Evolutionary conservation across 2,888 invertebrate species (phyloP).

Genomic region (Lepidonotus clava): DNA sequence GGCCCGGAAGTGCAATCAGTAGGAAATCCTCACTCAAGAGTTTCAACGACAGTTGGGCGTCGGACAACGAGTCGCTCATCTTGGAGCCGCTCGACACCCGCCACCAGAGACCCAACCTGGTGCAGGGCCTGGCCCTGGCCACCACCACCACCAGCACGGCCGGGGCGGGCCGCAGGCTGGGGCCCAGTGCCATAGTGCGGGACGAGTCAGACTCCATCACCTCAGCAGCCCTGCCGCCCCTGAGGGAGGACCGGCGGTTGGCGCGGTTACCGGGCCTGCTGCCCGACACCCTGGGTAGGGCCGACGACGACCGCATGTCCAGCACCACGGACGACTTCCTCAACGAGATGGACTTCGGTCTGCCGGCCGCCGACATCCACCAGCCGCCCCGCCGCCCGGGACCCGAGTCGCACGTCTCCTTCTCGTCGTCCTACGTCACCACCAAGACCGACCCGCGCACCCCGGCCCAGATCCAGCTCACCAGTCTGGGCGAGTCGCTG

Average conservation of each 20-base stretch:
- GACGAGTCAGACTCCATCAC: background rate
- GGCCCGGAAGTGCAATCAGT: background rate
- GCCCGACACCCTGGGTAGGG: background rate
- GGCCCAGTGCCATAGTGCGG: background rate
- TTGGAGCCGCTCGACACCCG: constrained; percentile 61
- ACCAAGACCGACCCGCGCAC: constrained; percentile 20
- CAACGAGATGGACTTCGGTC: constrained; percentile 74
- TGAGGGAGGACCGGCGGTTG: background rate
- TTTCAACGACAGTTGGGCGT: constrained; percentile 68
- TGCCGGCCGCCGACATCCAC: constrained; percentile 73
- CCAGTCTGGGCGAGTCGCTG: constrained; percentile 64
- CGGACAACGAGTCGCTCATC: constrained; percentile 67
- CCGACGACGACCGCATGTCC: background rate
- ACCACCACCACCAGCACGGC: background rate
- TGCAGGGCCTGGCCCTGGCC: background rate
- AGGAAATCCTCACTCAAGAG: background rate
- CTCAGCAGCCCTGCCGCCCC: background rate
- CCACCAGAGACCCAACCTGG: constrained; percentile 61
- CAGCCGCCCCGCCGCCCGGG: background rate
- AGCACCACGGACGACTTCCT: constrained; percentile 71
- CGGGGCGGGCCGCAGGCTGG: constrained; percentile 41
- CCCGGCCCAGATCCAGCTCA: background rate
- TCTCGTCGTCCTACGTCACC: background rate
- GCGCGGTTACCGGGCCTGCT: background rate
- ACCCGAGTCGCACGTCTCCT: constrained; percentile 11